Evolutionary conservation across 2,797 vertebrate genomes (phyloP).

Genomic region (Heliangelus exortis): DNA sequence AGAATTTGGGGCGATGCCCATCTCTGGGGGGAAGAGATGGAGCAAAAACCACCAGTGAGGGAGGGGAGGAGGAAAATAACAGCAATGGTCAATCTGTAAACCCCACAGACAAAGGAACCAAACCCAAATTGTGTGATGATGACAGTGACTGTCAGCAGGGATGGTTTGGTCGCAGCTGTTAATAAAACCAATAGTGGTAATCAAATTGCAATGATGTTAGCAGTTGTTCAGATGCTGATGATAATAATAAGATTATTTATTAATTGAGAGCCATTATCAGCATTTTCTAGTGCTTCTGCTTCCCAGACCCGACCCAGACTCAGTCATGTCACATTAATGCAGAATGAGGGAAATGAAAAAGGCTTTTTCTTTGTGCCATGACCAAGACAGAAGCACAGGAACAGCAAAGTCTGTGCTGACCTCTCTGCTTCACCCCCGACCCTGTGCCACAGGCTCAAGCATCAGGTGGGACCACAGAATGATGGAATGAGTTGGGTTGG

Average conservation of each 20-base stretch:
- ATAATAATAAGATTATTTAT: constrained; percentile 43
- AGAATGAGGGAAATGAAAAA: neutral
- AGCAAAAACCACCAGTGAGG: neutral
- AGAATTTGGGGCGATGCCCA: neutral
- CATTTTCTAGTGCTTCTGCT: neutral
- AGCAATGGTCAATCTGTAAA: neutral
- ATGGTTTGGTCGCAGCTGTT: constrained; percentile 23
- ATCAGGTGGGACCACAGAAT: neutral
- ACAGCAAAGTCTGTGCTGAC: neutral
- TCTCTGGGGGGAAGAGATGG: neutral
- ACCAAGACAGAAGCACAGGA: neutral
- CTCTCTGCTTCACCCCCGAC: neutral
- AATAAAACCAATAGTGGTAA: constrained; percentile 41
- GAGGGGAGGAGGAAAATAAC: neutral
- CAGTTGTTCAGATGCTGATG: neutral
- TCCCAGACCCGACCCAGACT: neutral
- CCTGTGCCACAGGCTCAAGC: neutral
- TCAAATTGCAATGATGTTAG: constrained; percentile 23
- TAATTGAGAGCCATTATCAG: constrained; percentile 50
- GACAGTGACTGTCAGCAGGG: neutral
- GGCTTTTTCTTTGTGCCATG: neutral
- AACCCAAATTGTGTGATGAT: neutral
- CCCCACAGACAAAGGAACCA: neutral
- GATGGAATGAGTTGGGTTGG: no score
- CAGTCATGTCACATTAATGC: neutral